Base-by-base conservation (phyloP, 64 coral and sea anemone genomes). In the Stichodactyla helianthus region DNA sequence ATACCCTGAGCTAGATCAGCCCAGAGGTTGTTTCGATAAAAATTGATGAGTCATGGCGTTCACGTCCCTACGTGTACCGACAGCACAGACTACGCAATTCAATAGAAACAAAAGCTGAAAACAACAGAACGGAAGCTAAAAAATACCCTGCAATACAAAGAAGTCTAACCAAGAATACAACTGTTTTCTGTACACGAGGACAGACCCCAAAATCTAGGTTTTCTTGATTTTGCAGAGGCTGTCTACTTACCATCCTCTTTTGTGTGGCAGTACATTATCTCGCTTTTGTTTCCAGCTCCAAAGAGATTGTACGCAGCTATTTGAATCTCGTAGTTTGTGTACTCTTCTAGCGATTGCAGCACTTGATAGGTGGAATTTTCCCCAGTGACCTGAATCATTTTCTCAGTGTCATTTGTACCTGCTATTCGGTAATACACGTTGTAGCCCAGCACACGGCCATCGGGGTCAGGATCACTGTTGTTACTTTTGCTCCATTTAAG, bases 201-300 rank as follows among this genome's bases (percentile, higher is more conserved):
- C 35, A 44, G 35, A 44, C 35, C 35, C 35, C 35, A 44, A 44
- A 44, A 44, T 44, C 35, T 2, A 44, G 35, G 35, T 44, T 44
- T 44, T 44, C 35, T 44, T 44, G 35, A 44, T 44, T 44, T 44
- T 44, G 2, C 35, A 44, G 35, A 44, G 35, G 35, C 1, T 44
- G 35, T 44, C 35, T 44, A 44, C 86, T 44, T 77, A 92, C 90
- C 90, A 55, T 84, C 90, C 19, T 92, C 78, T 44, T 83, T 67
- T 10, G 90, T 92, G 20, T 70, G 6, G 15, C 90, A 92, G 6
- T 17, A 31, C 19, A 82, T 52, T 11, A 54, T 52, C 25, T 55
- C 86, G 13, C 90, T 92, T 60, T 82, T 67, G 50, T 92, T 92
- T 2, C 90, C 85, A 25, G 77, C 78, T 5, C 78, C 90, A 61